Percentiles rank a stretch among this genome's conserved stretches.
phyloP scores from a whole-genome alignment of 2,113 vertebrate species.

The Onychorhynchus coronatus region DNA sequence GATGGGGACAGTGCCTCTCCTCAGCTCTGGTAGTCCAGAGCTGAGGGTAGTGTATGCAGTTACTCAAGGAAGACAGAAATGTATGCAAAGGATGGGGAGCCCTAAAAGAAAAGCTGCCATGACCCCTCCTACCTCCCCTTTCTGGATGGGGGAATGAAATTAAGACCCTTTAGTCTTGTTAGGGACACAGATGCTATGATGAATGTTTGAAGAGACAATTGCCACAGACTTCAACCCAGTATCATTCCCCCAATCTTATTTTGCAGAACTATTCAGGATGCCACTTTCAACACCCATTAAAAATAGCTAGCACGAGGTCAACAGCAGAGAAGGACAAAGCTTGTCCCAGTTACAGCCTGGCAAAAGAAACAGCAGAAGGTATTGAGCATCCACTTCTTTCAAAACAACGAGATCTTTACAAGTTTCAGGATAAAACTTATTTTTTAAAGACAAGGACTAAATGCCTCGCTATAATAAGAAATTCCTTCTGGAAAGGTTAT shows the following conservation, averaged over 20 bases:
- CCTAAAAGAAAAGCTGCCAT: background rate
- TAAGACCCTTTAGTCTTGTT: background rate
- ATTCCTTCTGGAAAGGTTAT: background rate
- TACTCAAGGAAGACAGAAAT: background rate
- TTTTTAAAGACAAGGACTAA: background rate
- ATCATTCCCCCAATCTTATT: background rate
- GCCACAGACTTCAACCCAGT: background rate
- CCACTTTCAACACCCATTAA: background rate
- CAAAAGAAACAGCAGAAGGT: background rate
- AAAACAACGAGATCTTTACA: background rate
- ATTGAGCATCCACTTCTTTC: background rate
- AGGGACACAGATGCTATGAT: background rate
- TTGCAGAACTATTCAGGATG: background rate
- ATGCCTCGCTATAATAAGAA: background rate
- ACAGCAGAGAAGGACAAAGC: background rate
- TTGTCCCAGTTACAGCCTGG: background rate
- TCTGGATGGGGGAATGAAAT: background rate
- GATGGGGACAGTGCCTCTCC: background rate
- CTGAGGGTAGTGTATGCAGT: accelerated
- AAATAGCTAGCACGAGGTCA: background rate
- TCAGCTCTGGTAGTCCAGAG: background rate
- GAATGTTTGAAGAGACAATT: background rate
- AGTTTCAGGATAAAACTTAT: background rate
- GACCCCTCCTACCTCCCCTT: background rate
- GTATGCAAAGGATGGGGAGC: accelerated